Evolutionary conservation across 2,113 vertebrate genomes (phyloP).

Genomic region (Mandrillus leucophaeus): DNA sequence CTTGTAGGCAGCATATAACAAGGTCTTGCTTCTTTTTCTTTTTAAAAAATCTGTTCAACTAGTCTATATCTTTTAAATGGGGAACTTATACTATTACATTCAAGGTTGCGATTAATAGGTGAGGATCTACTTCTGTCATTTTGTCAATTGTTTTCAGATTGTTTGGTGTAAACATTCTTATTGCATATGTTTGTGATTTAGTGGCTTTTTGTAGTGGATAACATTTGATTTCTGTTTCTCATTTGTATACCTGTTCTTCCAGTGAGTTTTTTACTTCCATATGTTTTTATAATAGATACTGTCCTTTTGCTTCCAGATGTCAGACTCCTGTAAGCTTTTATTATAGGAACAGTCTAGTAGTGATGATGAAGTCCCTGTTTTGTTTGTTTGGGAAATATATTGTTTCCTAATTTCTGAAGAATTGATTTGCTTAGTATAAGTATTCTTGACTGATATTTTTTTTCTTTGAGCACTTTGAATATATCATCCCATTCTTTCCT

Average conservation of each 20-base stretch:
- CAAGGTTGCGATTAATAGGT: background rate
- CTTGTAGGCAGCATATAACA: background rate
- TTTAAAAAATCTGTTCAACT: background rate
- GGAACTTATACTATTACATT: background rate
- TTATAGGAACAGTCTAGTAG: background rate
- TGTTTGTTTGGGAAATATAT: background rate
- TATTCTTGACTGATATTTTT: background rate
- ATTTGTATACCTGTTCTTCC: background rate
- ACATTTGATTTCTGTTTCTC: background rate
- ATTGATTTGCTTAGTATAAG: background rate
- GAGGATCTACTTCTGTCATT: background rate
- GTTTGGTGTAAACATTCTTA: background rate
- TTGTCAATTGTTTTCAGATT: background rate
- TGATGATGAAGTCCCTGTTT: background rate
- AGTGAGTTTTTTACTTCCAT: background rate
- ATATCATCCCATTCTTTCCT: background rate
- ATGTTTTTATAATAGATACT: background rate
- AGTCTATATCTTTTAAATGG: background rate
- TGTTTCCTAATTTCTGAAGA: background rate
- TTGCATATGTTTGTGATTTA: background rate
- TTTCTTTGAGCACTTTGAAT: background rate
- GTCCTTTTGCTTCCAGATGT: background rate
- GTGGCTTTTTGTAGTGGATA: background rate
- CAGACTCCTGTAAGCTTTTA: background rate
- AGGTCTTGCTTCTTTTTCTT: no score